Base-by-base conservation (phyloP, 2,888 invertebrate species). In the Sthenelais limicola region DNA sequence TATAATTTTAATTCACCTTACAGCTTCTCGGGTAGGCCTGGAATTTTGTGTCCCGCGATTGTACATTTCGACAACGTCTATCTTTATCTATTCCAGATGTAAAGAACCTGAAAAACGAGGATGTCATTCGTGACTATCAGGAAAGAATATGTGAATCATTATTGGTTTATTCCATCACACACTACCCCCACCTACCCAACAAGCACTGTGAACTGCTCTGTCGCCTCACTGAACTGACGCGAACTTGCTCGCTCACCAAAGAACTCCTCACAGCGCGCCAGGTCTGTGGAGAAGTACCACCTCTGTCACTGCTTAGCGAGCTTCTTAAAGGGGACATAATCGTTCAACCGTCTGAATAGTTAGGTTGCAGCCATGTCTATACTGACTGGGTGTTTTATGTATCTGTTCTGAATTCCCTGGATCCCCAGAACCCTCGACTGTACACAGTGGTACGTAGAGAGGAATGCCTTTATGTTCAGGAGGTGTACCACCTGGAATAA, bases 241-340 rank as follows among this genome's bases (percentile, higher is more conserved):
- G 97, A 85, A 95, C 97, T 81, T 97, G 97, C 89, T 95, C 96
- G 91, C 94, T 94, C 84, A 95, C 96, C 82, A 97, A 97, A 88
- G 97, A 86, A 72, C 81, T 81, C 67, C 79, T 86, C 9, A 73
- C 43, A n/a, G 72, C 73, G 73, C 94, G 94, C 89, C 92, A 93
- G 80, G 94, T 95, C 88, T 95, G 96, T 80, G 94, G 95, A 75
- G 95, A 95, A 84, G 94, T 94, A 73, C 93, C 94, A 74, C 94
- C 94, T 85, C 97, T 97, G 90, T 97, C 97, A 89, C 91, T 98
- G 82, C 91, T 98, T 80, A 96, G 97, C 94, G 98, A 98, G 90
- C 91, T 98, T 74, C 90, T 98, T 77, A 91, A 96, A 84, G 97
- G 97, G 83, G 79, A 79, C 49, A 51, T 54, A 3, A 66, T 71